Base-by-base conservation (phyloP, 2,888 invertebrate genomes). In the Eulithis testata region DNA sequence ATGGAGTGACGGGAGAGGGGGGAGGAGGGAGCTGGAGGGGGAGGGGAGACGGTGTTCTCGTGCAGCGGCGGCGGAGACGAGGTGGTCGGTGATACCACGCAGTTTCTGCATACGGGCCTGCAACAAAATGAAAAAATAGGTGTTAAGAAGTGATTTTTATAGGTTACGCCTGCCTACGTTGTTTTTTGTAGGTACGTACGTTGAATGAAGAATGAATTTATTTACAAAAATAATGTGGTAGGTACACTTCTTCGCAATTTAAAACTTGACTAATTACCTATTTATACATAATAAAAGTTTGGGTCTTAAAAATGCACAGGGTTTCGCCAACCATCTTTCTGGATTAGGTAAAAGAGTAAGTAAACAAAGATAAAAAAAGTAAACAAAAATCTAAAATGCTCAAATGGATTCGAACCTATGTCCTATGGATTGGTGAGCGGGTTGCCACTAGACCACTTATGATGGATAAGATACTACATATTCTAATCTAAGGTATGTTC, bases 101-200 rank as follows among this genome's bases (percentile, higher is more conserved):
- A 97, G 93, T 96, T 96, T 69, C 96, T 95, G 93, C 97, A 97
- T 83, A 97, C 96, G 77, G 97, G 96, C 84, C 97, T 97, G 95
- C 76, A 86, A 89, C n/a, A 65, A 44, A 83, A 70, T 79, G 75
- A 69, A 68, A 65, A 67, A 8, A 9, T 31, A 31, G 31, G 14
- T 21, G 49, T 49, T 49, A 49, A 0, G 8, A 31, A 31, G 2
- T 31, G 31, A 31, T 31, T 31, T 31, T 4, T 4, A 31, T 31
- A 31, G 4, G 4, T n/a, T n/a, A n/a, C n/a, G n/a, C n/a, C n/a
- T n/a, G n/a, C n/a, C n/a, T 4, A 31, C 31, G 31, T 31, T 31
- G 31, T 31, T 31, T 31, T 4, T 31, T 31, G 31, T 31, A 31
- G 31, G 31, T 31, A 31, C 3, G 31, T 31, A 31, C 31, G 31